Evolutionary conservation across 2,888 invertebrate species (phyloP), one percentile per base, ranked within the genome.

Genomic region (Belgica antarctica): DNA sequence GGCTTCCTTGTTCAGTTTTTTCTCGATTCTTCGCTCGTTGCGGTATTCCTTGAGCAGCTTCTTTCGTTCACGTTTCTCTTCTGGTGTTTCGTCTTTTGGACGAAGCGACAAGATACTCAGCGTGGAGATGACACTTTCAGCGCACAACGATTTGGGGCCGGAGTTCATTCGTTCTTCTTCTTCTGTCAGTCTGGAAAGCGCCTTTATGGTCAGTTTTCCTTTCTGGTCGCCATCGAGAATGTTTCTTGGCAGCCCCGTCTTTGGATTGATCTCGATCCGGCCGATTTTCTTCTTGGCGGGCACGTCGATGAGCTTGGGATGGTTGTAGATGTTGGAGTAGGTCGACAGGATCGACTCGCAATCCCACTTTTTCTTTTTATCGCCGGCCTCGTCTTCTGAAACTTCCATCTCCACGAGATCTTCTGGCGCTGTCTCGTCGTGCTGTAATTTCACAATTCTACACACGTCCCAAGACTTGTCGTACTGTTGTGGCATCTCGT

Each of bases 271-370:
- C 77, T 83, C 82, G 62, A 92, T 91, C 79, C 87, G 88, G 2
- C 81, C 77, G 0, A 79, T 75, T 74, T 80, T 81, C 81, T 84
- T 80, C 34, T 76, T 77, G 71, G 83, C 85, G 0, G 87, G 86
- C 75, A 91, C 92, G 62, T 85, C 83, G 66, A 96, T 94, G 22
- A 94, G 75, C 77, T 90, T 92, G 0, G 97, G 97, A 81, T 92
- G 93, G 81, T 97, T 96, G 78, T 94, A 94, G 68, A 91, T 82
- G 77, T 89, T 96, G 5, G 95, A 95, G 78, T 93, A 93, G 0
- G 93, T 95, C 19, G 92, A 90, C 3, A 96, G 81, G 73, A 96
- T 89, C 70, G 92, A 92, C 81, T 96, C 91, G 76, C 96, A 96
- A 80, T 96, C 96, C 91, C 90, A 94, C 77, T 87, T 88, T 72